phyloP scores from a whole-genome alignment of 64 coral and sea anemone species.

The Actinia equina region DNA sequence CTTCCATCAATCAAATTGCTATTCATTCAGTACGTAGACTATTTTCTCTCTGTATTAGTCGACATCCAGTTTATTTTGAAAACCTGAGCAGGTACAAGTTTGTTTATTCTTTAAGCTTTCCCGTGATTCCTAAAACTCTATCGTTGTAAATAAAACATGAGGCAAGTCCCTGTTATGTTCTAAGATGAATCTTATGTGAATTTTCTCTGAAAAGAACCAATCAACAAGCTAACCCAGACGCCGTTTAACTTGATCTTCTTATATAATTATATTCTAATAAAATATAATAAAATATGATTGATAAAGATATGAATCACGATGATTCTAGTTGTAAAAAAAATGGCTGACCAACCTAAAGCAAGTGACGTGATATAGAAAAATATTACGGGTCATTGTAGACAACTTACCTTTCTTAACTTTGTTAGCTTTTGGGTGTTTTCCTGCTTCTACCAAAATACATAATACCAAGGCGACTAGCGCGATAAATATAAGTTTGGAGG shows the following conservation, averaged over 20 bases:
- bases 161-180: too few species aligned
- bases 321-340: too few species aligned
- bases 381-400: background rate
- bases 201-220: too few species aligned
- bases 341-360: too few species aligned
- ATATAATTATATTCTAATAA: too few species aligned
- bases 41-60: background rate
- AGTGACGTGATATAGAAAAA: background rate
- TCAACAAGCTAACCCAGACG: too few species aligned
- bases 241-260: too few species aligned
- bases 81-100: background rate
- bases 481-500: conserved; percentile 28
- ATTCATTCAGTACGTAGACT: background rate
- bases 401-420: conserved; percentile 16
- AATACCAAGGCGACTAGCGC: conserved; percentile 19
- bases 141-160: too few species aligned
- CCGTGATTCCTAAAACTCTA: background rate
- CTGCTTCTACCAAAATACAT: conserved; percentile 50
- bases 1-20: too few species aligned
- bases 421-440: conserved; percentile 65
- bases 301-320: too few species aligned
- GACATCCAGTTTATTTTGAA: conserved; percentile 5
- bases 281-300: too few species aligned
- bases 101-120: background rate
- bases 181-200: too few species aligned